These are phyloP conservation scores for Enteromius viviparus DNA, from an alignment of 2,797 vertebrate genomes.

Conservation along the genomic window DNA sequence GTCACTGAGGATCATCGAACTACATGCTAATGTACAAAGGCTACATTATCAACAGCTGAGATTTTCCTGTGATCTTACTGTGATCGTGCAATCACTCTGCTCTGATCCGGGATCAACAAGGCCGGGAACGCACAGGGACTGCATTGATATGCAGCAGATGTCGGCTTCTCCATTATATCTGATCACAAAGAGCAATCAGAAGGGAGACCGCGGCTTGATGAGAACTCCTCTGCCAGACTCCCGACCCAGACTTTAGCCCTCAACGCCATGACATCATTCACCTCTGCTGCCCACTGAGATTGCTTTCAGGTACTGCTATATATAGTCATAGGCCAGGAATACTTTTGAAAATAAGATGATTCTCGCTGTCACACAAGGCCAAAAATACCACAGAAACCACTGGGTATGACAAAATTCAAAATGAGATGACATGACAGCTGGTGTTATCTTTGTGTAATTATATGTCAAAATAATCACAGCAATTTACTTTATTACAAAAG, in stretches of 20 bases:
- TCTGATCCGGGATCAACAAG: constrained; percentile 18
- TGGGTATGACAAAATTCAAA: background rate
- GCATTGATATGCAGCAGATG: constrained; percentile 49
- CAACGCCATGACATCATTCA: constrained; percentile 53
- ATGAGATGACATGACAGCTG: background rate
- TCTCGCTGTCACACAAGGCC: background rate
- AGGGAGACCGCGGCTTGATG: constrained; percentile 32
- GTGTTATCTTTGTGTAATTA: background rate
- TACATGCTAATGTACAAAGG: constrained; percentile 33
- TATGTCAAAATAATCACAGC: background rate
- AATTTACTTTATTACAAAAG: background rate
- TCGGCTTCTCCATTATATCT: constrained; percentile 49
- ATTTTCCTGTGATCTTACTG: constrained; percentile 31
- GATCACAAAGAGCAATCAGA: constrained; percentile 56
- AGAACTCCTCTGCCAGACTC: constrained; percentile 44
- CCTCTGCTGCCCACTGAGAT: constrained; percentile 23
- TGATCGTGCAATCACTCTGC: constrained; percentile 26
- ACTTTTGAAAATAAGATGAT: background rate
- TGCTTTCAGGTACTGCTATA: constrained; percentile 32
- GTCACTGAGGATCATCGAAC: constrained; percentile 30
- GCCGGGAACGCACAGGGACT: background rate
- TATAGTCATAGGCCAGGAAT: constrained; percentile 34
- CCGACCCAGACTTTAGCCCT: constrained; percentile 25
- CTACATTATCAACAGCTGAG: constrained; percentile 10
- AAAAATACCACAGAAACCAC: background rate